Base-by-base conservation (phyloP, 1,140 invertebrate species). In the Zaprionus davidi region DNA sequence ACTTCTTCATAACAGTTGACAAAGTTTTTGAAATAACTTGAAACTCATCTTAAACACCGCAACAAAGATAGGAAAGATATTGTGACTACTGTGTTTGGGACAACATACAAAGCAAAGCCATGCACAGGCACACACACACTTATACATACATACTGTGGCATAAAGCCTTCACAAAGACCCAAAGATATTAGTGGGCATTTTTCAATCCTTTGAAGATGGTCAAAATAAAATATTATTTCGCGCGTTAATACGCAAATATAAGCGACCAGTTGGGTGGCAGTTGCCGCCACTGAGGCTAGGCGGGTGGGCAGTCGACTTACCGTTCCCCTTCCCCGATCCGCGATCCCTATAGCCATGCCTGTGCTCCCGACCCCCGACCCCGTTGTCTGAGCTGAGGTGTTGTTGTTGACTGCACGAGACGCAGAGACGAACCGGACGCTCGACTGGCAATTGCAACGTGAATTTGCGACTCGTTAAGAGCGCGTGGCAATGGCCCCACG, bases 211-310 rank as follows among this genome's bases (percentile, higher is more conserved):
- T 90, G 85, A 90, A 68, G 81, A 90, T 90, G 85, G 67, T 90
- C 85, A 90, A 90, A 90, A 90, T 90, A 90, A 90, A 82, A 90
- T 90, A 90, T 90, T 84, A 90, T 90, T 90, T 82, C 82, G 85
- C 85, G 85, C 85, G 85, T 90, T 90, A 90, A 90, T 90, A 90
- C 85, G 85, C 79, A 85, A 90, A 90, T 81, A 81, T 84, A 88
- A 90, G 81, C 72, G 68, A 58, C 85, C 78, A 67, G 78, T 90
- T 90, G 85, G 85, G 85, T 90, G 85, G 85, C 79, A 84, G 49
- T 26, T 58, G 67, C 71, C 72, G 71, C 59, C 77, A 46, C 20
- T 36, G 15, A 56, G 55, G 70, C 71, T 53, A 88, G 72, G 81
- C 84, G 83, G 83, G 83, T 87, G 83, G 75, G 84, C 82, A 46